phyloP scores from a whole-genome alignment of 2,113 vertebrate species.

The Toxotes jaculatrix region DNA sequence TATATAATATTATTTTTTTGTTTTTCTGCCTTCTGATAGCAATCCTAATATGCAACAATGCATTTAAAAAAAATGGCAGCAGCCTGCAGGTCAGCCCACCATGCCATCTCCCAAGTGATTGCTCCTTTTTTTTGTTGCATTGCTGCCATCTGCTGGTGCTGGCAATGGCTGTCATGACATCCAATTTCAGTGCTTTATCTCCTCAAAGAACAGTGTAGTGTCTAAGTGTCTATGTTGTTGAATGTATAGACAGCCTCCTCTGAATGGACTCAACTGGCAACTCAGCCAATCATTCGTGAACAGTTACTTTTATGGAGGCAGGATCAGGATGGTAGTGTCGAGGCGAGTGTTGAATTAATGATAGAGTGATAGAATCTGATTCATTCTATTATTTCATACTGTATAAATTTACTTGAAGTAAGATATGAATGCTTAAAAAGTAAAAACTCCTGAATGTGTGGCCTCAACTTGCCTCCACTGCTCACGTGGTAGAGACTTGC shows the following conservation, averaged over 20 bases:
- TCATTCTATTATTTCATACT: neutral
- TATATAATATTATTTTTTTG: neutral
- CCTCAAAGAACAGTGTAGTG: neutral
- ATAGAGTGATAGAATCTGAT: neutral
- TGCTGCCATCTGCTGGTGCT: conserved; percentile 24
- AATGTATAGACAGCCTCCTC: neutral
- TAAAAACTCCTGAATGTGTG: neutral
- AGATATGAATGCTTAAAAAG: neutral
- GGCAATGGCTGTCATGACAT: neutral
- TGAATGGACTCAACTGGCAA: neutral
- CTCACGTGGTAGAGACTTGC: neutral
- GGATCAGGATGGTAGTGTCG: too few relatives aligned
- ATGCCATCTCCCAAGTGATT: too few relatives aligned
- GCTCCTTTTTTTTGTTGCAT: neutral
- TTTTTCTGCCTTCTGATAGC: neutral
- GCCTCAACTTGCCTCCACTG: neutral
- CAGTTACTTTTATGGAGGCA: neutral
- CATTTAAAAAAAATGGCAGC: neutral
- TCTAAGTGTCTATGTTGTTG: neutral
- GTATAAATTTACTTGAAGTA: neutral
- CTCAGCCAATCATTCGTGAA: neutral
- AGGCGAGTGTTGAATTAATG: neutral
- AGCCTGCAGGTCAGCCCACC: neutral
- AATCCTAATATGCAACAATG: neutral
- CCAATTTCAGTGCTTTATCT: neutral